These are phyloP conservation scores for Aporophyla lueneburgensis DNA, from an alignment of 2,888 invertebrate species.

Conservation along the genomic window DNA sequence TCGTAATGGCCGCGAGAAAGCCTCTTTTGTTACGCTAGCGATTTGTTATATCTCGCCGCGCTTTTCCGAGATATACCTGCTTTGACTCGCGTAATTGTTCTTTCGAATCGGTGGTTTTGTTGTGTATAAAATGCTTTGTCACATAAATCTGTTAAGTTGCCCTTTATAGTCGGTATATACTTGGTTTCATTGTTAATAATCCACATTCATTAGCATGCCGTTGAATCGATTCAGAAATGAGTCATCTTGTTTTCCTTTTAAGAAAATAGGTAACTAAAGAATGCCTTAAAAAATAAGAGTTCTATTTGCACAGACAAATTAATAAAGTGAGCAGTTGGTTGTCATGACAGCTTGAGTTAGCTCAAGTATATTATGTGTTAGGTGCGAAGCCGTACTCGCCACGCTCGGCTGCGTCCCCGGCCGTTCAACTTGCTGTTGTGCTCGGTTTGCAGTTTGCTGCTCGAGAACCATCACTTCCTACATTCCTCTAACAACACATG, in stretches of 20 bases:
- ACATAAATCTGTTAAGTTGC: constrained; percentile 86
- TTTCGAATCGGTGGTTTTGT: constrained; percentile 88
- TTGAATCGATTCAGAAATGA: constrained; percentile 59
- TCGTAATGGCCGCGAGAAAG: constrained; percentile 89
- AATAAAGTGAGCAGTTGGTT: constrained; percentile 23
- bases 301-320: constrained; percentile 14
- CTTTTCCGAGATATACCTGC: constrained; percentile 87
- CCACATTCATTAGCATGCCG: constrained; percentile 79
- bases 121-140: constrained; percentile 89
- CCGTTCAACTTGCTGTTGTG: constrained; percentile 86
- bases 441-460: constrained; percentile 82
- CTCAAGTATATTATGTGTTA: constrained; percentile 65
- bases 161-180: constrained; percentile 77
- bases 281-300: background rate
- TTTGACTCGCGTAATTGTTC: constrained; percentile 90
- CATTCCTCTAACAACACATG: constrained; percentile 74
- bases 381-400: constrained; percentile 81
- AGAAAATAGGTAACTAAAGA: background rate
- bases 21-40: constrained; percentile 89
- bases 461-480: constrained; percentile 85
- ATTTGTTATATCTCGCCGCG: constrained; percentile 89
- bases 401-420: constrained; percentile 85
- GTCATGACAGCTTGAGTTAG: constrained; percentile 49
- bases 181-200: constrained; percentile 83
- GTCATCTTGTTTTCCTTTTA: constrained; percentile 48